Evolutionary conservation across 2,797 vertebrate species (phyloP), one percentile per base, ranked within the genome.

Genomic region (Epinephelus malabaricus): DNA sequence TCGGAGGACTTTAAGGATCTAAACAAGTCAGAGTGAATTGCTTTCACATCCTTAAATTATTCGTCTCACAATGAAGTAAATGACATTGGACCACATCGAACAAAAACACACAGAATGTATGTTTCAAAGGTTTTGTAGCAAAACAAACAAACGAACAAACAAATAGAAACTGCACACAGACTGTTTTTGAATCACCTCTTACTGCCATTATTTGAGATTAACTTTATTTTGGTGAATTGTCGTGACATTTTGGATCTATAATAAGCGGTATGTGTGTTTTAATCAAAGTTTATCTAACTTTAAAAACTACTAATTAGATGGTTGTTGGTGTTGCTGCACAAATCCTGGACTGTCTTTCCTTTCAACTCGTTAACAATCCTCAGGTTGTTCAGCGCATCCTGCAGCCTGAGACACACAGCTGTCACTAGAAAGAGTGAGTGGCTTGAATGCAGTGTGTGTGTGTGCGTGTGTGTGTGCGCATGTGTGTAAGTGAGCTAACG

Each of bases 321-420:
- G 15, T 64, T 21, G 50, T 60, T 83, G 13, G 84, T 94, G 94
- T 73, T 96, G 95, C 54, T 79, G 79, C 45, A 80, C 76, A 96
- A 86, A 0, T 84, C 78, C 81, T 87, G 88, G 78, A 92, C 94
- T 95, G 81, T 96, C 95, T 73, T 95, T 95, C 5, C 76, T 81
- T 95, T 96, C 78, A 95, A 88, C 85, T 96, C 94, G 21, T 89
- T 94, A 87, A 88, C 58, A 56, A 92, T 92, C 81, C 94, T 79
- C 76, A 87, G 76, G 62, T 95, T 95, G 77, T 94, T 96, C 27
- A 95, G 84, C 17, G 81, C 49, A 60, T 95, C 95, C 6, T 96
- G 92, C 60, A 95, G 79, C 78, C 96, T 96, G 86, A 7, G 72
- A 74, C 58, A 61, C 49, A 61, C 17, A 71, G 38, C 69, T 69